phyloP scores from a whole-genome alignment of 1,140 invertebrate species.

The Drosophila subpulchrella region DNA sequence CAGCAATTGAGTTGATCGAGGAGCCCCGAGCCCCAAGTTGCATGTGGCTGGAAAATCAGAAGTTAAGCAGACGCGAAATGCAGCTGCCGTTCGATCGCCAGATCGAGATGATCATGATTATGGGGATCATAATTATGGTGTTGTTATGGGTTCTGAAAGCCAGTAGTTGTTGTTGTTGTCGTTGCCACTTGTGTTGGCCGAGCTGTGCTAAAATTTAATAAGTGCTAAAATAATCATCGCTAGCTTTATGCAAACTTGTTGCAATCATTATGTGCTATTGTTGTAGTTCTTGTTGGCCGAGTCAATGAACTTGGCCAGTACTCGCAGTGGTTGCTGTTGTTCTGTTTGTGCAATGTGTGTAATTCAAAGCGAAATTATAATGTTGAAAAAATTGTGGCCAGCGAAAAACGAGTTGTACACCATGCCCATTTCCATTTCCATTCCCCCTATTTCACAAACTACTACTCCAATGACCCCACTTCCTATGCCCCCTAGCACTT shows the following conservation, averaged over 20 bases:
- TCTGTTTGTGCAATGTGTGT: slow-evolving; percentile 63
- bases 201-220: slow-evolving; percentile 77
- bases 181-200: slow-evolving; percentile 19
- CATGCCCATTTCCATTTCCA: background rate
- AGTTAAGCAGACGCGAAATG: slow-evolving; percentile 37
- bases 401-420: slow-evolving; percentile 42
- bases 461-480: slow-evolving; percentile 42
- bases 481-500: background rate
- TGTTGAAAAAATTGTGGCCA: slow-evolving; percentile 60
- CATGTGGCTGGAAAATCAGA: slow-evolving; percentile 52
- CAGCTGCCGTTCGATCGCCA: slow-evolving; percentile 54
- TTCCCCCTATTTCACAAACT: slow-evolving; percentile 37
- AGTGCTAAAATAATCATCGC: slow-evolving; percentile 78
- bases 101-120: slow-evolving; percentile 56
- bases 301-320: slow-evolving; percentile 64
- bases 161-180: background rate
- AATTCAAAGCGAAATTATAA: slow-evolving; percentile 79
- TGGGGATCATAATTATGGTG: slow-evolving; percentile 33
- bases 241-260: slow-evolving; percentile 73
- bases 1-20: slow-evolving; percentile 61
- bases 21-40: slow-evolving; percentile 22
- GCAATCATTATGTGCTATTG: slow-evolving; percentile 60
- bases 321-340: slow-evolving; percentile 17
- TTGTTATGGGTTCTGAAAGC: slow-evolving; percentile 22
- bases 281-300: slow-evolving; percentile 45